Conservation (phyloP, 2,113 vertebrate genomes). For the Corydoras maculifer region DNA sequence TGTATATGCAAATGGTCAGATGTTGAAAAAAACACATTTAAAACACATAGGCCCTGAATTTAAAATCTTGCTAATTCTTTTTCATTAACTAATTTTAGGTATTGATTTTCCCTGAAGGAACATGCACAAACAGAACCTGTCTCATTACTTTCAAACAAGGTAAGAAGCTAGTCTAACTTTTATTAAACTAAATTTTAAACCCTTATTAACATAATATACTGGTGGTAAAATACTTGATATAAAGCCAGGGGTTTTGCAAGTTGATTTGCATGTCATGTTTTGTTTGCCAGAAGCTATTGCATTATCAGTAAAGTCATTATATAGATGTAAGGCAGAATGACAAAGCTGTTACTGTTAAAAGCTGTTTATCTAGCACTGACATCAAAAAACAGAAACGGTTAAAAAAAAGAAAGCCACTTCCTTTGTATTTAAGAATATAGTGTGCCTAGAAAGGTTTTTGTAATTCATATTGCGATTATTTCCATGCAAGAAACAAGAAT, state of each 20-base stretch:
- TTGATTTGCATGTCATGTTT: not conserved
- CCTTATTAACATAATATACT: not conserved
- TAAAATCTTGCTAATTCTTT: slow-evolving; percentile 31
- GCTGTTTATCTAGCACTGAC: not conserved
- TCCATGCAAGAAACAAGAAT: no score
- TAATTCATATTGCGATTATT: no score
- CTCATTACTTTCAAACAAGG: slow-evolving; percentile 98
- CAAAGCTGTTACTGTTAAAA: no score
- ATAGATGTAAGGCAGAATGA: no score
- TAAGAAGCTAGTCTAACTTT: slow-evolving; percentile 37
- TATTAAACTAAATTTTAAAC: not conserved
- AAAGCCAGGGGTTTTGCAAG: no score
- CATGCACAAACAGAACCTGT: slow-evolving; percentile 95
- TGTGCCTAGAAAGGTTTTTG: no score
- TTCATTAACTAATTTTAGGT: slow-evolving; percentile 65
- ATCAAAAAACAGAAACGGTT: not conserved
- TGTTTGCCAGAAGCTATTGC: not conserved
- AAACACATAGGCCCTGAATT: not conserved
- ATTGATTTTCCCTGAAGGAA: slow-evolving; percentile 94
- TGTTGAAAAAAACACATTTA: no score
- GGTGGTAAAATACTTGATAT: no score
- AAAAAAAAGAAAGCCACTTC: not conserved
- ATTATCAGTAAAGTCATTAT: no score
- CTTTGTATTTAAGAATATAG: no score
- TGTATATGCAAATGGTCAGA: no score